phyloP scores from a whole-genome alignment of 2,797 vertebrate genomes.

The Poecilia picta region DNA sequence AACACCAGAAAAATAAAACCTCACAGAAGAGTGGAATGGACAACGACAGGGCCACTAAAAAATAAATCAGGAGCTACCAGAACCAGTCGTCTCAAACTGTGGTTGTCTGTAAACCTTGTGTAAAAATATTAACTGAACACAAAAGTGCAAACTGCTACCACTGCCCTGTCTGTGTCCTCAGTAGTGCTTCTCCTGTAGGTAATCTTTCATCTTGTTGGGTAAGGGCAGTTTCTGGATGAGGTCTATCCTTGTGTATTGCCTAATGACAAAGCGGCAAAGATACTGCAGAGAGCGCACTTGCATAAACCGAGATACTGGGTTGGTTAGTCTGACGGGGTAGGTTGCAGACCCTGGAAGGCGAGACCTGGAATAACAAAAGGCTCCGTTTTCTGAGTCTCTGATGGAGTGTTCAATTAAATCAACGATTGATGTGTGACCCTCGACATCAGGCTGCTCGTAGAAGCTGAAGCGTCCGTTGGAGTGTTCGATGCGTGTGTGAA shows the following conservation, averaged over 20 bases:
- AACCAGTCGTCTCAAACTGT: constrained; percentile 83
- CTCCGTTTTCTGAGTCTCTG: constrained; percentile 98
- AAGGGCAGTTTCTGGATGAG: constrained; percentile 99
- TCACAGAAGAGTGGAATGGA: constrained; percentile 66
- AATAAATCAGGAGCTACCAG: constrained; percentile 82
- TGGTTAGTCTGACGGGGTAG: constrained; percentile 96
- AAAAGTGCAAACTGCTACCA: constrained; percentile 94
- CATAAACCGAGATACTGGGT: constrained; percentile 97
- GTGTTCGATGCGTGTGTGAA: constrained; percentile 98
- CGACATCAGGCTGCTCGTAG: constrained; percentile 97
- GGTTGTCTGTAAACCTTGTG: constrained; percentile 92
- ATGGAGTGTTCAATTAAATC: constrained; percentile 98
- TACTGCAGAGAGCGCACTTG: constrained; percentile 99
- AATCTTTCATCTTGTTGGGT: constrained; percentile 99
- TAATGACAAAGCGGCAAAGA: constrained; percentile 97
- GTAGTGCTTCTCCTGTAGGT: constrained; percentile 99
- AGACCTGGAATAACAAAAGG: constrained; percentile 98
- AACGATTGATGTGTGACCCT: constrained; percentile 97
- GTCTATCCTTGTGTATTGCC: constrained; percentile 98
- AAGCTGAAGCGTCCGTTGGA: constrained; percentile 99
- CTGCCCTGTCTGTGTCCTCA: constrained; percentile 85
- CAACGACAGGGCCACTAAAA: constrained; percentile 70
- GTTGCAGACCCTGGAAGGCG: constrained; percentile 96
- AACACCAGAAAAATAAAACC: constrained; percentile 50
- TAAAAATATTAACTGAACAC: constrained; percentile 86